Base-by-base conservation (phyloP, 1,140 invertebrate species). In the Drosophila bifasciata region DNA sequence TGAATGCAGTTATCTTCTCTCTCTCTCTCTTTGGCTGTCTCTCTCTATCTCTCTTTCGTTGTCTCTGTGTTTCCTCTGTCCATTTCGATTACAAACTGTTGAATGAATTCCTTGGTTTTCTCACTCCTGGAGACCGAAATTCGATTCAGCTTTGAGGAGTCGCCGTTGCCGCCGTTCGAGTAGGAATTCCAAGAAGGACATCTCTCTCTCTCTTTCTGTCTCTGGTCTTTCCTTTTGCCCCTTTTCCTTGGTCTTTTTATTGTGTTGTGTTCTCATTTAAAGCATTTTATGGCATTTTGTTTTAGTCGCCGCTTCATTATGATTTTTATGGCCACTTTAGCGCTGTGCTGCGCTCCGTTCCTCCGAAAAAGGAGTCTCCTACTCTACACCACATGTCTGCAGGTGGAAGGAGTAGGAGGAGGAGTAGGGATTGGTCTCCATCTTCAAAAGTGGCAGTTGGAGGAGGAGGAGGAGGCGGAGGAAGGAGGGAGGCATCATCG, bases 281-380 rank as follows among this genome's bases (percentile, higher is more conserved):
- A 61, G 70, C 70, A 86, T 86, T 88, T 88, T 81, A 88, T 78
- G 78, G 83, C 83, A 86, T 86, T 86, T 86, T 81, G 81, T 81
- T 86, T 81, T 78, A 88, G 83, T 86, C 75, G 83, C 78, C 83
- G 83, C 78, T 86, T 86, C 83, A 86, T 86, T 86, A 86, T 86
- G 83, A 86, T 88, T 86, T 86, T 88, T 86, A 86, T 88, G 74
- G 83, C 74, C 83, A 83, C 78, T 88, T 88, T 80, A 58, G 75
- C 72, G 60, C 66, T 77, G 57, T 49, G 41, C 21, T 57, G 39
- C 4, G 32, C 32, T 36, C 1, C 32, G 68, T 45, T 28, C 44
- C 19, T 49, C 17, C 46, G n/a, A 11, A 70, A 52, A 46, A 32
- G 40, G 23, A 52, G 51, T 48, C 21, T 44, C 40, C 25, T 25